Conservation (phyloP, 2,888 invertebrate genomes). For the Electrophaes corylata region DNA sequence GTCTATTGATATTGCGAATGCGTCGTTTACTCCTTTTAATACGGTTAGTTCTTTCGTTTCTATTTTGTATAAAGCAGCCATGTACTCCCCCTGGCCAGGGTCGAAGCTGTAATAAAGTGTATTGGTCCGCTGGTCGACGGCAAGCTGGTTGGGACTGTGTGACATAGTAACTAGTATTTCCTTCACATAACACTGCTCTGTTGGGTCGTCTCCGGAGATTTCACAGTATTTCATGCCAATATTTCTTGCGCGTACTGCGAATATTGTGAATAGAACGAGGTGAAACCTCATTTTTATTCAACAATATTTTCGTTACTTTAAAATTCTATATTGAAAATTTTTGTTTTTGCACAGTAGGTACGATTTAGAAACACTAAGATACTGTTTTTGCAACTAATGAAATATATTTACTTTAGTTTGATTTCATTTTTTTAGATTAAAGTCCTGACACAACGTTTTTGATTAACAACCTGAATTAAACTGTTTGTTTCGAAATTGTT, state of each 20-base stretch:
- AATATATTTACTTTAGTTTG: too few relatives aligned
- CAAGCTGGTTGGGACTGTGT: slow-evolving; percentile 71
- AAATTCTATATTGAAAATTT: neutral
- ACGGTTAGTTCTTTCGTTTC: slow-evolving; percentile 60
- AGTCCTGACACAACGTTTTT: neutral
- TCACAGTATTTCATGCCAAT: slow-evolving; percentile 53
- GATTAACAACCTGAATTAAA: slow-evolving; percentile 6
- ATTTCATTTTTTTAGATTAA: too few relatives aligned
- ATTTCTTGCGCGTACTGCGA: slow-evolving; percentile 32
- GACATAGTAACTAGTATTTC: slow-evolving; percentile 58
- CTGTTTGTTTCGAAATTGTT: slow-evolving; percentile 7
- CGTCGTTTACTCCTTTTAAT: slow-evolving; percentile 69
- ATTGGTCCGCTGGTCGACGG: slow-evolving; percentile 60
- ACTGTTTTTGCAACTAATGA: too few relatives aligned
- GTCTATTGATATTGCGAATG: slow-evolving; percentile 66
- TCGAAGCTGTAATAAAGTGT: slow-evolving; percentile 72
- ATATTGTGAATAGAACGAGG: slow-evolving; percentile 28
- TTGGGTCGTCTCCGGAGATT: slow-evolving; percentile 47
- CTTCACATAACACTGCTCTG: slow-evolving; percentile 61
- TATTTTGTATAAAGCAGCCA: slow-evolving; percentile 60
- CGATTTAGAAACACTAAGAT: too few relatives aligned
- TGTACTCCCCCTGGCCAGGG: slow-evolving; percentile 66
- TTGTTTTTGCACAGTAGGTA: neutral
- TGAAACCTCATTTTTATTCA: slow-evolving; percentile 30
- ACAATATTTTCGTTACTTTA: neutral